phyloP scores from a whole-genome alignment of 2,113 vertebrate genomes.

The Ammodytes dubius region DNA sequence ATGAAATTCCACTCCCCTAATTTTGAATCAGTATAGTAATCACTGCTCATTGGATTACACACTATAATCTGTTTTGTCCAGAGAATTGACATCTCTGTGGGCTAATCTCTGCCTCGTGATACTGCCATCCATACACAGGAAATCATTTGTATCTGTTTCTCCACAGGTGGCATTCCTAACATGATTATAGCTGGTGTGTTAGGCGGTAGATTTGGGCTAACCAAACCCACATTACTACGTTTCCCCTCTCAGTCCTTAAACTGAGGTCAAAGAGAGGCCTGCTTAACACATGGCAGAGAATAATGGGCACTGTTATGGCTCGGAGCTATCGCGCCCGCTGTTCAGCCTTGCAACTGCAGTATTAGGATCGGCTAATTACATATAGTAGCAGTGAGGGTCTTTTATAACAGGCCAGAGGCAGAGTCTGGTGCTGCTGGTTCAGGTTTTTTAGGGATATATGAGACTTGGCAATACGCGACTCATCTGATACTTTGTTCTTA shows the following conservation, averaged over 20 bases:
- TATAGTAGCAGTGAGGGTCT: constrained; percentile 27
- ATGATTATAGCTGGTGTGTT: constrained; percentile 11
- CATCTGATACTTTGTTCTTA: neutral
- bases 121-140: constrained; percentile 36
- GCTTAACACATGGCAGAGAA: constrained; percentile 59
- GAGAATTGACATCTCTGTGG: constrained; percentile 32
- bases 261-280: constrained; percentile 44
- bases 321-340: constrained; percentile 40
- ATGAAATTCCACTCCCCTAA: constrained; percentile 46
- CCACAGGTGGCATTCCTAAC: constrained; percentile 37
- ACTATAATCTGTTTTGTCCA: constrained; percentile 42
- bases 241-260: constrained; percentile 28
- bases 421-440: constrained; percentile 43
- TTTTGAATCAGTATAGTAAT: constrained; percentile 27
- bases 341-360: constrained; percentile 41
- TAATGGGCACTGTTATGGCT: constrained; percentile 45
- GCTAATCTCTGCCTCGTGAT: constrained; percentile 31
- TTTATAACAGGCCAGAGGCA: constrained; percentile 48
- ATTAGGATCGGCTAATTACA: constrained; percentile 68
- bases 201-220: neutral
- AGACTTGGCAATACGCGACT: constrained; percentile 7
- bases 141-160: constrained; percentile 38
- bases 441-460: constrained; percentile 34
- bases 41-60: constrained; percentile 38
- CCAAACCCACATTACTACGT: constrained; percentile 10